Base-by-base conservation (phyloP, 2,113 vertebrate genomes). In the Toxotes jaculatrix region DNA sequence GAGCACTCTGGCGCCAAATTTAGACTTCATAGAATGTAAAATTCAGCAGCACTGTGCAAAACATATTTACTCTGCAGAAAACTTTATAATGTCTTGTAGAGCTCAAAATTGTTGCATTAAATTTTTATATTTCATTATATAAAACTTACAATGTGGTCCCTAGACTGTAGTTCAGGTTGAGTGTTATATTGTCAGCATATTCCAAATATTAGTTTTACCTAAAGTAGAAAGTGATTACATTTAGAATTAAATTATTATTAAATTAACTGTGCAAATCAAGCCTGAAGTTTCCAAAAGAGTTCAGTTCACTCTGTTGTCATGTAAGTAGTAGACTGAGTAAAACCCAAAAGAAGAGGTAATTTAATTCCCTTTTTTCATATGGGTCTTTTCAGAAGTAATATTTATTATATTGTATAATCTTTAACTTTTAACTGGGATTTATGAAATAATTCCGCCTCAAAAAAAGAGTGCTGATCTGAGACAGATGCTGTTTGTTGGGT, bases 1-100 rank as follows among this genome's bases (percentile, higher is more conserved):
- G n/a, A 66, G 40, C 45, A 66, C 67, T 83, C 67, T 17, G 32
- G n/a, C 59, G 59, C n/a, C 55, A 76, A 1, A 66, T 91, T 86
- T 87, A 82, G 49, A 80, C 68, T 81, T 74, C 59, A 67, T 10
- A 27, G 14, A 0, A 45, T 67, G 71, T 71, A 23, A 66, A 70
- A 74, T 53, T 73, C 61, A 75, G 47, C 19, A 53, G 32, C 31
- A 68, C 14, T 38, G 38, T 56, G 56, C 1, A 62, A 83, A 68
- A 64, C 23, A 40, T 56, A 69, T 83, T 64, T n/a, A 57, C 71
- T 61, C 5, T 17, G 34, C 72, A 36, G 62, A 43, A 77, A 76
- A 70, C 36, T 56, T 55, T 27, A 55, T 32, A 31, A 16, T n/a
- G 21, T 11, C 11, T 62, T 51, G 45, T 3, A 38, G 17, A 49